A percentile compares a stretch with the other conserved stretches of the same genome.
Conservation (phyloP, 30 jellyfish, hydroid and myxozoan species). For the Hydractinia echinata region DNA sequence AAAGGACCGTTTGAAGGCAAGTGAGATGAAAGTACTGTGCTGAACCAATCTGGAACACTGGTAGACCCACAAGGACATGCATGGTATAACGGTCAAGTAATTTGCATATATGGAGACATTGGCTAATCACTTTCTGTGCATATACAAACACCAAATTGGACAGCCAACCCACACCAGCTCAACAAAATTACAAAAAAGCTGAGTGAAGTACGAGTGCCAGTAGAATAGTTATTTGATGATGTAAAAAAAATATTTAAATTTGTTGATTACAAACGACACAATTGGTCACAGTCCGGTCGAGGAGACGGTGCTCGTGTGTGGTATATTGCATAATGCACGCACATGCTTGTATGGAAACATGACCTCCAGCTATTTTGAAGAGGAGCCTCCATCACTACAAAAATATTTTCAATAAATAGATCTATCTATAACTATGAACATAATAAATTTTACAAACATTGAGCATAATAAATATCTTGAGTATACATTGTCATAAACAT, state of each 20-base stretch:
- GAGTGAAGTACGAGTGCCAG: conserved; percentile 55
- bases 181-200: conserved; percentile 26
- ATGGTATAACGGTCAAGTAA: conserved; percentile 19
- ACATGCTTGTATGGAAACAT: conserved; percentile 47
- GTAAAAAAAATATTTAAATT: conserved; percentile 33
- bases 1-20: not conserved
- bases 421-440: not conserved
- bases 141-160: too few relatives aligned
- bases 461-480: not conserved
- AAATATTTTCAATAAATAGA: conserved; percentile 14
- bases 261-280: conserved; percentile 36
- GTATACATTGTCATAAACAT: not conserved
- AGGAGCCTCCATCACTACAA: conserved; percentile 47
- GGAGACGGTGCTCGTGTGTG: conserved; percentile 37
- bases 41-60: conserved; percentile 29
- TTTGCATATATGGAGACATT: conserved; percentile 56
- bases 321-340: conserved; percentile 50
- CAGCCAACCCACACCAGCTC: conserved; percentile 29
- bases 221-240: conserved; percentile 61
- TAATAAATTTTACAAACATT: not conserved
- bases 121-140: conserved; percentile 32
- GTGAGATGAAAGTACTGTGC: not conserved
- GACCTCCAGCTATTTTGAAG: conserved; percentile 38
- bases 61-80: conserved; percentile 19
- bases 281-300: conserved; percentile 53